These are phyloP conservation scores for Thereva unica DNA, from an alignment of 2,888 invertebrate species.

Conservation along the genomic window DNA sequence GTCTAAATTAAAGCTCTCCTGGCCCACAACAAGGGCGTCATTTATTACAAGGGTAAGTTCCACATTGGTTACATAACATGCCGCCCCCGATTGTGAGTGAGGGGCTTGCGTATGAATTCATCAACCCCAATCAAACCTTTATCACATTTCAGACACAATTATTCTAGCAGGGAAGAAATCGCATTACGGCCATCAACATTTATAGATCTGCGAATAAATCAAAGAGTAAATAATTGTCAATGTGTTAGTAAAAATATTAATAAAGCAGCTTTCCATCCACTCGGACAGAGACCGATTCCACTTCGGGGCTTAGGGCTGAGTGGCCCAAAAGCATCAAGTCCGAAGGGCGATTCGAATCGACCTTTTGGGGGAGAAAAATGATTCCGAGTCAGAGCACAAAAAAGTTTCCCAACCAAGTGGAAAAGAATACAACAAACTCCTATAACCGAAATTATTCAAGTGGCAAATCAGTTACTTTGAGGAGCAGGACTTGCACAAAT, in stretches of 20 bases:
- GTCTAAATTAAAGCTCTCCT: no score
- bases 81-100: no score
- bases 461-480: constrained; percentile 37
- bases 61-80: no score
- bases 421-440: constrained; percentile 31
- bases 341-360: constrained; percentile 12
- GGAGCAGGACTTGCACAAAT: constrained; percentile 26
- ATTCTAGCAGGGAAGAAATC: constrained; percentile 10
- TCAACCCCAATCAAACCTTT: constrained; percentile 16
- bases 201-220: constrained; percentile 1
- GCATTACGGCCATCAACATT: constrained; percentile 12
- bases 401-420: constrained; percentile 36
- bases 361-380: constrained; percentile 16
- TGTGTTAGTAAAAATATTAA: constrained; percentile 18
- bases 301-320: background rate
- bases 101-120: background rate
- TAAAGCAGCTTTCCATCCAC: constrained; percentile 14
- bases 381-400: constrained; percentile 36
- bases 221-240: background rate
- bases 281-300: background rate
- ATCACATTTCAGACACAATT: constrained; percentile 17
- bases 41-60: no score
- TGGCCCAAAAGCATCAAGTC: constrained; percentile 2
- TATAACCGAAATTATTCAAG: constrained; percentile 39
- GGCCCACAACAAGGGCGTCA: no score